phyloP scores from a whole-genome alignment of 2,113 vertebrate species.

The Lampris megalopsis region DNA sequence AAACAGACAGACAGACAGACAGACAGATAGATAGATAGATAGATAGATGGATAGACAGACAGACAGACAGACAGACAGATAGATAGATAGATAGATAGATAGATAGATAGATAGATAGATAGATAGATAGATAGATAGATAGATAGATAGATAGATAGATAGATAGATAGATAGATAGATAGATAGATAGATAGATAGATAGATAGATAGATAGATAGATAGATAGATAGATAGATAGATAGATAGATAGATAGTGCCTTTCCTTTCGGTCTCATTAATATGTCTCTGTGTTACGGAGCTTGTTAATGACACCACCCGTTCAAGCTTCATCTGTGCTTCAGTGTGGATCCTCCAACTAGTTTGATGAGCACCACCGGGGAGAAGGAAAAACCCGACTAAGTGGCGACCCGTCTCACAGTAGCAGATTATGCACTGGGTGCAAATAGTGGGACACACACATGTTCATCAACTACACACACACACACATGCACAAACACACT shows the following conservation, averaged over 20 bases:
- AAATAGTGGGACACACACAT: background rate
- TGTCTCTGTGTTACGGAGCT: constrained; percentile 71
- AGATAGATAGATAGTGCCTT: constrained; percentile 14
- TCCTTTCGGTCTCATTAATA: constrained; percentile 79
- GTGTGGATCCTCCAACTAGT: constrained; percentile 51
- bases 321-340: constrained; percentile 67
- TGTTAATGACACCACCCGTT: constrained; percentile 78
- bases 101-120: no score
- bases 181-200: background rate
- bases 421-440: constrained; percentile 9
- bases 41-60: no score
- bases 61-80: no score
- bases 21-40: no score
- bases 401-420: constrained; percentile 30
- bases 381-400: constrained; percentile 17
- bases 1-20: no score
- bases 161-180: no score
- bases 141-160: no score
- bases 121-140: no score
- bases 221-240: no score
- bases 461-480: background rate
- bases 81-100: no score
- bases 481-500: background rate
- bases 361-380: constrained; percentile 66
- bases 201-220: no score